Conservation (phyloP, 2,797 vertebrate genomes). For the Oophaga sylvatica region DNA sequence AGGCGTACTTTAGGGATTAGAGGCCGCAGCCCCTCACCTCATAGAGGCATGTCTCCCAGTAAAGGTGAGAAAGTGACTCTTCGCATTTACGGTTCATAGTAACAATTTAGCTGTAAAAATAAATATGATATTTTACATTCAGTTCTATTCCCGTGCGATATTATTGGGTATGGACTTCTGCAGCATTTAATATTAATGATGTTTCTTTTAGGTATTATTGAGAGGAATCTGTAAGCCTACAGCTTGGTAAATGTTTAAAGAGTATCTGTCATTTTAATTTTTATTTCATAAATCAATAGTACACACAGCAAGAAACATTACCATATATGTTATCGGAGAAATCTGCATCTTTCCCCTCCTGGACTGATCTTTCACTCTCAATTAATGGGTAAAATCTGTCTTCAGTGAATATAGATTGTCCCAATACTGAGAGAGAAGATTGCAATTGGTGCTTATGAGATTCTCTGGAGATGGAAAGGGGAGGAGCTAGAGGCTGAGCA, state of each 20-base stretch:
- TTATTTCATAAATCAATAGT: too few species aligned
- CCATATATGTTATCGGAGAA: too few species aligned
- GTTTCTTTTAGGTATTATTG: not conserved
- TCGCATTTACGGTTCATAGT: not conserved
- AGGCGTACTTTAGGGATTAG: constrained; percentile 70
- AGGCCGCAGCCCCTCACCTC: constrained; percentile 68
- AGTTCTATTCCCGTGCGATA: not conserved
- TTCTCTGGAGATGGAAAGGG: too few species aligned
- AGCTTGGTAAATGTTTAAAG: not conserved
- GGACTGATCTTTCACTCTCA: too few species aligned
- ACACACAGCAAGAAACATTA: too few species aligned
- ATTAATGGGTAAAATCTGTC: too few species aligned
- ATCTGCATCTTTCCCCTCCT: too few species aligned
- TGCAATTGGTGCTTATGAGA: too few species aligned
- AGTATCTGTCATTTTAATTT: not conserved
- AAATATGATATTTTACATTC: not conserved
- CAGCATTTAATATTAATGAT: not conserved
- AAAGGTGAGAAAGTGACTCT: constrained; percentile 71
- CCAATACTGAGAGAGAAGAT: too few species aligned
- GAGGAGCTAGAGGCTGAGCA: too few species aligned
- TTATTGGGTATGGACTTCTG: not conserved
- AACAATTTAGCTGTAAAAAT: not conserved
- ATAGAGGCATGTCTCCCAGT: constrained; percentile 67
- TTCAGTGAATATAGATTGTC: too few species aligned
- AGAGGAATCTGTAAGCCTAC: not conserved